Evolutionary conservation across 2,888 invertebrate genomes (phyloP).

Genomic region (Chelonus formosanus): DNA sequence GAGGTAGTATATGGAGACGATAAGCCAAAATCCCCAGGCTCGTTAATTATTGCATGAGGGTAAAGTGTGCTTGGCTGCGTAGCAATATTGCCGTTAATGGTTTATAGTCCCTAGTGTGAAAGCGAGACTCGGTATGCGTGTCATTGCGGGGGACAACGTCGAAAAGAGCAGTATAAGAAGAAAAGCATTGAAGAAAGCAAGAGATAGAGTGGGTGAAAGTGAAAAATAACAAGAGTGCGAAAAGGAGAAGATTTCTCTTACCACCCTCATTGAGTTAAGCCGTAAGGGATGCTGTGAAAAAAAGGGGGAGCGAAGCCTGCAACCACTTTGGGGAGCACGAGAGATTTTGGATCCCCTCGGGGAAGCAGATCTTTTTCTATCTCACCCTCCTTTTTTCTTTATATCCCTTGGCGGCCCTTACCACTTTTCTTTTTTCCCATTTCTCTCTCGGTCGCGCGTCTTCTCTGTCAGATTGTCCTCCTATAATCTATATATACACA

Average conservation of each 20-base stretch:
- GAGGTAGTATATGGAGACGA: constrained; percentile 34
- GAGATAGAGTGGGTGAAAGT: constrained; percentile 23
- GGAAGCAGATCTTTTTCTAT: constrained; percentile 44
- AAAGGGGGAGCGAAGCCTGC: constrained; percentile 57
- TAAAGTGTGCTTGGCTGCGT: constrained; percentile 33
- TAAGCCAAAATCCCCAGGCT: constrained; percentile 43
- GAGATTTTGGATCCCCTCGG: constrained; percentile 63
- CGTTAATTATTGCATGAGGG: constrained; percentile 44
- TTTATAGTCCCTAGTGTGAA: constrained; percentile 63
- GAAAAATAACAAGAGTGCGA: constrained; percentile 31
- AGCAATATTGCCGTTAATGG: constrained; percentile 62
- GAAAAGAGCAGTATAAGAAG: constrained; percentile 19
- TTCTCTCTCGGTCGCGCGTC: constrained; percentile 35
- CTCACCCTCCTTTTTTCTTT: constrained; percentile 40
- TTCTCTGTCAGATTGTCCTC: constrained; percentile 40
- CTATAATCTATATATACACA: background rate
- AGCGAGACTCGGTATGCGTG: constrained; percentile 60
- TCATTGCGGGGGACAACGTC: constrained; percentile 49
- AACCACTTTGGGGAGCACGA: constrained; percentile 64
- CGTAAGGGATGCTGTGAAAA: constrained; percentile 63
- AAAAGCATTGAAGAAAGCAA: constrained; percentile 20
- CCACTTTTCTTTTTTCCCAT: constrained; percentile 31
- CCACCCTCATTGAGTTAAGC: constrained; percentile 55
- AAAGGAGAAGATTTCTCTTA: constrained; percentile 26
- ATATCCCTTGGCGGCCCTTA: constrained; percentile 39